Evolutionary conservation across 2,113 vertebrate species (phyloP), one percentile per base, ranked within the genome.

Genomic region (Ptychochromis oligacanthus): DNA sequence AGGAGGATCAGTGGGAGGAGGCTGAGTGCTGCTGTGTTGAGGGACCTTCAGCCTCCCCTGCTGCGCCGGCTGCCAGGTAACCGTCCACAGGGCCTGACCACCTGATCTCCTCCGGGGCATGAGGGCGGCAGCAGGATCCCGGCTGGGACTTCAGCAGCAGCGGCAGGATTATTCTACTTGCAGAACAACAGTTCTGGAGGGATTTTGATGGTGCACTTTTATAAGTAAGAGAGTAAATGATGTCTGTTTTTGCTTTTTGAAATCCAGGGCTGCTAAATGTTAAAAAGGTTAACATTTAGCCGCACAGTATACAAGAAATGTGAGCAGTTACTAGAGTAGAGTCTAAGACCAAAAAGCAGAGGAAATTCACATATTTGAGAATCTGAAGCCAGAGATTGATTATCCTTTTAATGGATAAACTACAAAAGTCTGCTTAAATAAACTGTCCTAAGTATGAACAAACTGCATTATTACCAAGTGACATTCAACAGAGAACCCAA

Each of bases 31-130:
- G 67, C 70, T 88, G 88, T 6, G 75, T 80, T 88, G 79, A 14
- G 91, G 93, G 92, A 94, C 93, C 89, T 83, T 60, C 88, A 59
- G 60, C 80, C 76, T 84, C 67, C 77, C 70, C 79, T 7, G 2
- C 59, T 77, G 88, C 43, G 26, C 76, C 38, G 67, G 88, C 88
- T 93, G 89, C 91, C 85, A 91, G 89, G 92, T 92, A 85, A 93
- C 92, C 38, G 61, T 81, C 85, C 84, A 59, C 61, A 60, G 87
- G 85, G 83, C 40, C 82, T 7, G 64, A n/a, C 46, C 11, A 67
- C 70, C 83, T 79, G 83, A 83, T 72, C 79, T 83, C 81, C 81
- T 76, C 75, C 2, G 14, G 77, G 85, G 62, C 62, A 64, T 8
- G 2, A 75, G 65, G 75, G 67, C 14, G 7, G 58, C 52, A 6